phyloP scores from a whole-genome alignment of 2,113 vertebrate genomes.

The Passerina amoena region DNA sequence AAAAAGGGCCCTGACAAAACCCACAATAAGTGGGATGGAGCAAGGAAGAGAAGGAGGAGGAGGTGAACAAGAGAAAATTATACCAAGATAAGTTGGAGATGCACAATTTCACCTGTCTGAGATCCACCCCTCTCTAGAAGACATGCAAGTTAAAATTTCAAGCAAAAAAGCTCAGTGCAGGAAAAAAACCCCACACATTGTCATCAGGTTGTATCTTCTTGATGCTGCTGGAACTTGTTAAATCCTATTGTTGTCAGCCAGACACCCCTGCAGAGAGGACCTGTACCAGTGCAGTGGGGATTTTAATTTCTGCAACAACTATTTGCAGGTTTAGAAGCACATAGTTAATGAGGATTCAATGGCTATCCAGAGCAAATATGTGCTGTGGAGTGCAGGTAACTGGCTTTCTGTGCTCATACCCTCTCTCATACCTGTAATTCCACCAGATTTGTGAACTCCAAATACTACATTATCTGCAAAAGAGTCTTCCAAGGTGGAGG shows the following conservation, averaged over 20 bases:
- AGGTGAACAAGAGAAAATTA: not conserved
- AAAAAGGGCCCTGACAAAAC: not conserved
- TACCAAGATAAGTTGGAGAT: not conserved
- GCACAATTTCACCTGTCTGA: not conserved
- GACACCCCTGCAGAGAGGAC: not conserved
- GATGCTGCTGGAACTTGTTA: not conserved
- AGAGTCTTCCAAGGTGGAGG: not conserved
- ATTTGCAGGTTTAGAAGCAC: not conserved
- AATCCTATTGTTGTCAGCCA: not conserved
- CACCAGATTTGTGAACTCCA: not conserved
- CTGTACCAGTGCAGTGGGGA: not conserved
- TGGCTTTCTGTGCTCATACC: not conserved
- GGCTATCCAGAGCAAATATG: accelerated
- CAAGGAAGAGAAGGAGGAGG: not conserved
- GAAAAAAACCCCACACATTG: too few species aligned
- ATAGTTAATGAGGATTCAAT: not conserved
- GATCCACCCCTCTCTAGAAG: not conserved
- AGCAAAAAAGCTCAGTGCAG: not conserved
- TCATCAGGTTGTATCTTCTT: not conserved
- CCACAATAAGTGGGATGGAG: not conserved
- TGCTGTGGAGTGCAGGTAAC: not conserved
- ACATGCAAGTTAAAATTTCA: not conserved
- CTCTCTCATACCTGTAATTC: not conserved
- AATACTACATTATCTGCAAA: not conserved
- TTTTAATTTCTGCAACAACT: not conserved